phyloP scores from a whole-genome alignment of 2,113 vertebrate genomes.

The Gopherus evgoodei region DNA sequence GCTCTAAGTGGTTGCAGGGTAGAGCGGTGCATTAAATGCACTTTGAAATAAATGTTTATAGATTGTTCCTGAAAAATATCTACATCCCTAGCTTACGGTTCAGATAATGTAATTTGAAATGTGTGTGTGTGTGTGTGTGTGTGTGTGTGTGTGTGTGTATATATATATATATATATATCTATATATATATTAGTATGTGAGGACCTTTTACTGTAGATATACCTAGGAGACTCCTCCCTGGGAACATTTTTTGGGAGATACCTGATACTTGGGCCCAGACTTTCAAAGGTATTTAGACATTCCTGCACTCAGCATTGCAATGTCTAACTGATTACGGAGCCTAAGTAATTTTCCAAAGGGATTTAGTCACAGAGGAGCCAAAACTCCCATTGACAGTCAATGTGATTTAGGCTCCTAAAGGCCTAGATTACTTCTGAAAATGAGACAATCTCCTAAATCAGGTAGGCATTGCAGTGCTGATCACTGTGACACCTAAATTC shows the following conservation, averaged over 20 bases:
- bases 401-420: background rate
- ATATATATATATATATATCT: no score
- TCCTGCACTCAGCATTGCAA: background rate
- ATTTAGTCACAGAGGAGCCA: background rate
- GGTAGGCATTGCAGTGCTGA: background rate
- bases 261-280: background rate
- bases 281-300: background rate
- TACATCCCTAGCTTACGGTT: background rate
- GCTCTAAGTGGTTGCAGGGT: background rate
- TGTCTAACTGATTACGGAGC: background rate
- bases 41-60: background rate
- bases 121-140: no score
- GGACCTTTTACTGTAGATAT: background rate
- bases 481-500: background rate
- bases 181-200: background rate
- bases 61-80: background rate
- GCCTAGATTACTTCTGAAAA: background rate
- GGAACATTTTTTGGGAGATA: background rate
- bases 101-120: background rate
- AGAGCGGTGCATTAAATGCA: background rate
- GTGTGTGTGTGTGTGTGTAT: no score
- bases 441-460: background rate
- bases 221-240: background rate
- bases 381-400: background rate
- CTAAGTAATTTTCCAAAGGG: background rate